Conservation (phyloP, 2,888 invertebrate genomes). For the Cephus runcator region DNA sequence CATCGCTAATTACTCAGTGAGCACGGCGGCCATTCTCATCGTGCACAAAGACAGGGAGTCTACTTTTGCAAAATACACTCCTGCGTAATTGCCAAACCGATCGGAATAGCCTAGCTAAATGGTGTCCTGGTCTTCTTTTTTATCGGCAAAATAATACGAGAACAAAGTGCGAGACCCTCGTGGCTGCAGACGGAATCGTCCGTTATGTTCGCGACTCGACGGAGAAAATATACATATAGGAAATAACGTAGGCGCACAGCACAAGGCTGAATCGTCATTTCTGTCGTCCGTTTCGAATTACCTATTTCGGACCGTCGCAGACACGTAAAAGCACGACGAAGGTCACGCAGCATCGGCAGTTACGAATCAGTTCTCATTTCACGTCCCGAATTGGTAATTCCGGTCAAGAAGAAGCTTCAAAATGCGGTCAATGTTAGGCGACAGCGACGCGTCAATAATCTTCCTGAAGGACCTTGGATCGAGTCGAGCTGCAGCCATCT, state of each 20-base stretch:
- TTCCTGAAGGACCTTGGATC: not conserved
- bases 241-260: not conserved
- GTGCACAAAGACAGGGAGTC: not conserved
- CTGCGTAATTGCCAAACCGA: not conserved
- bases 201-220: not conserved
- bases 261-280: not conserved
- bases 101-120: not conserved
- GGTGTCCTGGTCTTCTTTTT: not conserved
- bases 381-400: constrained; percentile 36
- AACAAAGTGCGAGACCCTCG: not conserved
- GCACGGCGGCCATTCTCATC: not conserved
- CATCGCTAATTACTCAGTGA: not conserved
- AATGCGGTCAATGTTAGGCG: constrained; percentile 51
- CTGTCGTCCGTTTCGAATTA: not conserved
- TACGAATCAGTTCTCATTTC: not conserved
- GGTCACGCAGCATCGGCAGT: not conserved
- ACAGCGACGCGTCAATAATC: not conserved
- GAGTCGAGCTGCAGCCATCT: not conserved
- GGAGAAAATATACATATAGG: not conserved
- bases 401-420: constrained; percentile 30
- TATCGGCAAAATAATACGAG: not conserved
- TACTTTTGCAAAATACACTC: not conserved
- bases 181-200: not conserved
- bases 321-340: not conserved
- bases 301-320: not conserved